Percentiles rank a stretch among this genome's conserved stretches.
Conservation (phyloP, 2,113 vertebrate genomes). For the Bothrops jararaca region DNA sequence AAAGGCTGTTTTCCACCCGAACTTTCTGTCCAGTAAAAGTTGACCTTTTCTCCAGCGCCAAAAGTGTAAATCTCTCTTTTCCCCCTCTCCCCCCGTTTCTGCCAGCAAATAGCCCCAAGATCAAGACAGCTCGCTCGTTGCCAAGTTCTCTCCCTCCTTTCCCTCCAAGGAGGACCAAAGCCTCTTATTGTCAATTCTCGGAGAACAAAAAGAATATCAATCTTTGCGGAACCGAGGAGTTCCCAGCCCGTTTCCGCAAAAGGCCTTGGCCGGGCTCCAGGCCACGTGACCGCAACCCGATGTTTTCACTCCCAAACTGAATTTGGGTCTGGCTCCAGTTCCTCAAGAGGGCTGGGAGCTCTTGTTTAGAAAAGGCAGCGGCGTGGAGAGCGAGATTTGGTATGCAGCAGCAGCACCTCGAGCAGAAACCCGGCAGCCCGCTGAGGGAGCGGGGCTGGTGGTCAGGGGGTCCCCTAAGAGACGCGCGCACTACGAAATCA, state of each 20-base stretch:
- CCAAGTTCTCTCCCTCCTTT: slow-evolving; percentile 3
- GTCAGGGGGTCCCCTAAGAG: neutral
- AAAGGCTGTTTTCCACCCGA: neutral
- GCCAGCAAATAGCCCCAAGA: neutral
- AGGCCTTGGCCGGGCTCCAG: neutral
- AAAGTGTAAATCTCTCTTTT: neutral
- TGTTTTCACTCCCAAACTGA: slow-evolving; percentile 23
- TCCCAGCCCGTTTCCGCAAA: slow-evolving; percentile 2
- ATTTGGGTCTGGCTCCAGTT: neutral
- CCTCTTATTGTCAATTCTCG: neutral
- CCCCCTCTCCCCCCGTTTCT: neutral
- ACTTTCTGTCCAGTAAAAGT: neutral
- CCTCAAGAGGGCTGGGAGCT: slow-evolving; percentile 8
- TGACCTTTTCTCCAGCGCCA: slow-evolving; percentile 10
- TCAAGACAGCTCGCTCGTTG: neutral
- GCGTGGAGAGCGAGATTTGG: neutral
- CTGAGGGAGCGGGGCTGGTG: neutral
- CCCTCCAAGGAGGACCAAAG: neutral
- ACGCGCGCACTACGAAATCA: neutral
- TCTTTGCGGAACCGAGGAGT: neutral
- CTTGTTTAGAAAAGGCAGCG: slow-evolving; percentile 15
- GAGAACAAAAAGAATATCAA: slow-evolving; percentile 19
- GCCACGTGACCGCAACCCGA: slow-evolving; percentile 7
- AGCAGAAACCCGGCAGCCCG: no score
- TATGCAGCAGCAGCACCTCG: slow-evolving; percentile 6